Percentiles rank a stretch among this genome's conserved stretches.
phyloP scores from a whole-genome alignment of 2,113 vertebrate species.

The Lepus timidus region DNA sequence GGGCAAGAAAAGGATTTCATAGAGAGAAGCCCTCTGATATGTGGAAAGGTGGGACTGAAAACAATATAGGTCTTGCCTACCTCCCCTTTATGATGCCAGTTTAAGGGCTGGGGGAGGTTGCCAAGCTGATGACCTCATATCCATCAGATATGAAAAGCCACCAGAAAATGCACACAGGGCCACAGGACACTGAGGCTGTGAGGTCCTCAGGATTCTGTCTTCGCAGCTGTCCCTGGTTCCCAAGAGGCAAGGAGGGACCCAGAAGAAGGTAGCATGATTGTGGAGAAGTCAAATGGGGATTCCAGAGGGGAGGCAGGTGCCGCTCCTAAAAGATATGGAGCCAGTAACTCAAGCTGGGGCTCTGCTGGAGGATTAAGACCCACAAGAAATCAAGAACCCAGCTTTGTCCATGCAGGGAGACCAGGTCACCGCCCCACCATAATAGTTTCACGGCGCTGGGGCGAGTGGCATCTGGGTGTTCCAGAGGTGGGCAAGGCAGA shows the following conservation, averaged over 20 bases:
- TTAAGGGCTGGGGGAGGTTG: background rate
- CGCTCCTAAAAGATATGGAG: background rate
- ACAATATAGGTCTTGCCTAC: background rate
- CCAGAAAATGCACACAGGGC: rapidly evolving
- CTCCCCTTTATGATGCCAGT: background rate
- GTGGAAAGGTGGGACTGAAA: background rate
- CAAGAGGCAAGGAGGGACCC: background rate
- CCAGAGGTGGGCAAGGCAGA: background rate
- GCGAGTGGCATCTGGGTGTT: too few relatives aligned
- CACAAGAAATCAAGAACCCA: background rate
- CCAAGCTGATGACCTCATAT: background rate
- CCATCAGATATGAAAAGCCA: background rate
- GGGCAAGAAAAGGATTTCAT: background rate
- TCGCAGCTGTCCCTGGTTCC: background rate
- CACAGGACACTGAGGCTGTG: rapidly evolving
- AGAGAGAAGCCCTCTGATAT: background rate
- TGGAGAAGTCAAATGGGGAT: background rate
- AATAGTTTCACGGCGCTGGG: too few relatives aligned
- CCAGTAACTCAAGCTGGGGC: too few relatives aligned
- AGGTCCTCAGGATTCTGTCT: background rate
- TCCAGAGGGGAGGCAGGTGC: background rate
- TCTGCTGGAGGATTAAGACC: background rate
- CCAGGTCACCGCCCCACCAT: background rate
- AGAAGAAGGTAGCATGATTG: background rate
- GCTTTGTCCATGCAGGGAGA: background rate